Evolutionary conservation across 1,140 invertebrate genomes (phyloP), one percentile per base, ranked within the genome.

Genomic region (Drosophila lini): DNA sequence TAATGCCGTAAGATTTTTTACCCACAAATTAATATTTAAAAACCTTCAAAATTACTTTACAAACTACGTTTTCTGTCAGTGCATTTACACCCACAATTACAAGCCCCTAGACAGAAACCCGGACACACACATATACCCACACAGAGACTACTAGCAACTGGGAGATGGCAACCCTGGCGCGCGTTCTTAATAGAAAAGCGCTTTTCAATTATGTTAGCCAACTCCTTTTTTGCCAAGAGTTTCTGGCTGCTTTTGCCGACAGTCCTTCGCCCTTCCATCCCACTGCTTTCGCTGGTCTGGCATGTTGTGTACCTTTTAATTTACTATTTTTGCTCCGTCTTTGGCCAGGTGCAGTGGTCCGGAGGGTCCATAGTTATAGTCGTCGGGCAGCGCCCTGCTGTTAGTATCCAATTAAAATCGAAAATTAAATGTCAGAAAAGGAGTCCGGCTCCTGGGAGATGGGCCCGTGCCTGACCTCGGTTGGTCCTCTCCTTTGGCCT

Each of bases 381-480:
- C 36, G 82, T 73, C 31, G 82, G 78, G 56, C 53, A 89, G 90
- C 82, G 77, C 91, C 90, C 90, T 91, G 90, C 90, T 91, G 90
- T 91, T 91, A 89, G 81, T 90, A 91, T 91, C 90, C 90, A 91
- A 91, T 91, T 91, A 89, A 88, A 88, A 88, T 89, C 84, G 84
- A 89, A 89, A 88, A 88, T 88, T 88, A 89, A 88, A 88, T 84
- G 84, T 89, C 84, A 89, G 84, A 73, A 79, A 74, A 67, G 76
- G 68, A 67, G 58, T 22, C 16, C 42, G 19, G 65, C 38, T 67
- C 31, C 61, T 50, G 56, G n/a, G 42, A 53, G 48, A 50, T 53
- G 44, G 45, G 41, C 36, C 47, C 19, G 34, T 34, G 31, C 38
- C 52, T 41, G 52, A 50, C 44, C 40, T 25, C 38, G 55, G 28